Evolutionary conservation across 2,113 vertebrate species (phyloP).

Genomic region (Xerus inauris): DNA sequence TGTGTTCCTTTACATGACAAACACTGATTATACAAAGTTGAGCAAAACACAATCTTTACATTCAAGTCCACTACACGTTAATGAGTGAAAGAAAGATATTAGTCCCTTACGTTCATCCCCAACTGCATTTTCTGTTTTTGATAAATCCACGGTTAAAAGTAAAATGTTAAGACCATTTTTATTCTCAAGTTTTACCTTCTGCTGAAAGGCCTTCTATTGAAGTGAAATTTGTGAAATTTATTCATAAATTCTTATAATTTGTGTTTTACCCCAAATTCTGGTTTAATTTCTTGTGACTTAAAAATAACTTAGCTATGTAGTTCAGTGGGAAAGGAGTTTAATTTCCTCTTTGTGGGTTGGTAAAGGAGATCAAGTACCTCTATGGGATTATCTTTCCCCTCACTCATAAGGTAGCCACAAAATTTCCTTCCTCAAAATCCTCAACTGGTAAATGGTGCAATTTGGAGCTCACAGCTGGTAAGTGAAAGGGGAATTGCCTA

Average conservation of each 20-base stretch:
- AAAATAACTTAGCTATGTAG: not conserved
- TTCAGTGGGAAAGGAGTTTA: constrained; percentile 29
- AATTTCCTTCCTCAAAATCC: constrained; percentile 65
- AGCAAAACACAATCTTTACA: not conserved
- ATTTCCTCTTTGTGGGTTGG: constrained; percentile 49
- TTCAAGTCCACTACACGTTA: not conserved
- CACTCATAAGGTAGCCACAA: not conserved
- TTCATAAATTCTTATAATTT: not conserved
- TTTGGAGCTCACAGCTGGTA: too few species aligned
- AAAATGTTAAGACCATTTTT: not conserved
- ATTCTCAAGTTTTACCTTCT: not conserved
- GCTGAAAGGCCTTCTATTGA: not conserved
- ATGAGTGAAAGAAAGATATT: not conserved
- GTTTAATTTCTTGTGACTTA: not conserved
- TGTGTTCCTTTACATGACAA: not conserved
- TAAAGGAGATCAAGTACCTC: not conserved
- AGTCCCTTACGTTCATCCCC: not conserved
- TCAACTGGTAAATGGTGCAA: not conserved
- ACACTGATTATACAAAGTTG: not conserved
- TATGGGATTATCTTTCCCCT: not conserved
- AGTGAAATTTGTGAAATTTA: constrained; percentile 21
- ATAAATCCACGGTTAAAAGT: constrained; percentile 14
- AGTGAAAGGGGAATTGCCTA: not conserved
- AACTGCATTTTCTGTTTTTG: not conserved
- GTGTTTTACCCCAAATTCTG: not conserved